A percentile compares a stretch with the other conserved stretches of the same genome.
Evolutionary conservation across 2,888 invertebrate genomes (phyloP).

Genomic region (Gryllus longicercus): DNA sequence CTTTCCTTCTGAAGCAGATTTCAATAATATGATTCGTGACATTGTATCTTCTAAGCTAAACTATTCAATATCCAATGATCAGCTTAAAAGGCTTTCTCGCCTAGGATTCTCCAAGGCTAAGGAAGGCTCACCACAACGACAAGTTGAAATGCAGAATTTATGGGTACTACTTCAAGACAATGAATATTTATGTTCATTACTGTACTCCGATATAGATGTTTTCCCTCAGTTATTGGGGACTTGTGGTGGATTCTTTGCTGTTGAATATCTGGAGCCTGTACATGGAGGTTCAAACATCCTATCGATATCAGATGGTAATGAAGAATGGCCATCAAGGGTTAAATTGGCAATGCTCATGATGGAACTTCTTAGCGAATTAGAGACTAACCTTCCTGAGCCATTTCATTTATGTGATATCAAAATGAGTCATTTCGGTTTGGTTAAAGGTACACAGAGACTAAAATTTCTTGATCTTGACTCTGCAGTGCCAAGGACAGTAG

Average conservation of each 20-base stretch:
- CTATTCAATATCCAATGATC: slow-evolving; percentile 51
- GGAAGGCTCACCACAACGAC: slow-evolving; percentile 30
- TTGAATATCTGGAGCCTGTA: slow-evolving; percentile 60
- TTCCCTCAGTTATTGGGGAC: slow-evolving; percentile 64
- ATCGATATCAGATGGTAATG: slow-evolving; percentile 52
- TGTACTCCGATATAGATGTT: slow-evolving; percentile 58
- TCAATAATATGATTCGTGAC: slow-evolving; percentile 52
- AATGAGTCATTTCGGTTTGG: slow-evolving; percentile 62
- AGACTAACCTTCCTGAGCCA: slow-evolving; percentile 57
- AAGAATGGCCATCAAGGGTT: slow-evolving; percentile 57
- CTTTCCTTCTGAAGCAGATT: slow-evolving; percentile 55
- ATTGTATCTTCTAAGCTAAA: slow-evolving; percentile 55
- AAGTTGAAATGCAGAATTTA: slow-evolving; percentile 56
- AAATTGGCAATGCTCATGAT: slow-evolving; percentile 59
- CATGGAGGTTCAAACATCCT: slow-evolving; percentile 41
- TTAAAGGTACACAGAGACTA: slow-evolving; percentile 52
- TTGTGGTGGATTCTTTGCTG: slow-evolving; percentile 64
- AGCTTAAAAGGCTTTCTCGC: slow-evolving; percentile 51
- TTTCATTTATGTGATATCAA: slow-evolving; percentile 67
- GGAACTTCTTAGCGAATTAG: slow-evolving; percentile 58
- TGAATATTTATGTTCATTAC: slow-evolving; percentile 60
- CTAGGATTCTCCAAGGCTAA: slow-evolving; percentile 45
- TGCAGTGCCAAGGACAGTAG: slow-evolving; percentile 56
- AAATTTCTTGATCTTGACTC: slow-evolving; percentile 63
- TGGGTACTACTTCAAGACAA: slow-evolving; percentile 63